These are phyloP conservation scores for Ennomos erosarius DNA, from an alignment of 2,888 invertebrate species.

Conservation along the genomic window DNA sequence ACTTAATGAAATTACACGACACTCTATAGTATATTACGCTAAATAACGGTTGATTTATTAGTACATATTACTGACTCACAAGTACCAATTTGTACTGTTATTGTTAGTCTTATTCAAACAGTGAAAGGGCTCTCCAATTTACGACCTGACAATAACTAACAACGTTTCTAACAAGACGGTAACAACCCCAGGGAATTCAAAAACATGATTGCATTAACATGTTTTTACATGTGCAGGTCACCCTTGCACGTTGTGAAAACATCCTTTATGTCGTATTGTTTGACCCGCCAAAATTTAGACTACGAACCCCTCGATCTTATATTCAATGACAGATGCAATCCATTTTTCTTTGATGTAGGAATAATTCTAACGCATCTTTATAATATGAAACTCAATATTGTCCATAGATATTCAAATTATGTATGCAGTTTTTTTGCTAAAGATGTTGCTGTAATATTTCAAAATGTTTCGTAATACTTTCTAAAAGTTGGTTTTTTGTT, in stretches of 20 bases:
- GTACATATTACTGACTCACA: constrained; percentile 42
- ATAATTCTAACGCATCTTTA: constrained; percentile 7
- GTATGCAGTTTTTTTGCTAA: background rate
- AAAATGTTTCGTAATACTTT: constrained; percentile 6
- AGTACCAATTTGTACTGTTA: constrained; percentile 32
- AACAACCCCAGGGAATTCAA: constrained; percentile 58
- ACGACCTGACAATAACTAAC: constrained; percentile 54
- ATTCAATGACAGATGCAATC: constrained; percentile 46
- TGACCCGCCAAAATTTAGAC: constrained; percentile 68
- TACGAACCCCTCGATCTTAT: constrained; percentile 59
- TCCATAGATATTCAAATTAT: constrained; percentile 7
- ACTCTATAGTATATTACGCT: constrained; percentile 41
- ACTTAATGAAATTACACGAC: constrained; percentile 42
- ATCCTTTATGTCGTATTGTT: constrained; percentile 75
- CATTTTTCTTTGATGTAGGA: constrained; percentile 40
- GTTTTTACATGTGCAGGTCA: constrained; percentile 62
- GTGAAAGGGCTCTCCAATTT: constrained; percentile 42
- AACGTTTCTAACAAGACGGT: constrained; percentile 53
- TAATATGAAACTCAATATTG: background rate
- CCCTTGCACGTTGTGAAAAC: constrained; percentile 66
- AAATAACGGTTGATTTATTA: constrained; percentile 50
- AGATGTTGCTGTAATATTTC: constrained; percentile 2
- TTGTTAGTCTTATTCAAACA: constrained; percentile 31
- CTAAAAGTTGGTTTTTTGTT: constrained; percentile 3
- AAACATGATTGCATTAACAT: constrained; percentile 68